Evolutionary conservation across 2,797 vertebrate genomes (phyloP).

Genomic region (Atherinosoma microstoma): DNA sequence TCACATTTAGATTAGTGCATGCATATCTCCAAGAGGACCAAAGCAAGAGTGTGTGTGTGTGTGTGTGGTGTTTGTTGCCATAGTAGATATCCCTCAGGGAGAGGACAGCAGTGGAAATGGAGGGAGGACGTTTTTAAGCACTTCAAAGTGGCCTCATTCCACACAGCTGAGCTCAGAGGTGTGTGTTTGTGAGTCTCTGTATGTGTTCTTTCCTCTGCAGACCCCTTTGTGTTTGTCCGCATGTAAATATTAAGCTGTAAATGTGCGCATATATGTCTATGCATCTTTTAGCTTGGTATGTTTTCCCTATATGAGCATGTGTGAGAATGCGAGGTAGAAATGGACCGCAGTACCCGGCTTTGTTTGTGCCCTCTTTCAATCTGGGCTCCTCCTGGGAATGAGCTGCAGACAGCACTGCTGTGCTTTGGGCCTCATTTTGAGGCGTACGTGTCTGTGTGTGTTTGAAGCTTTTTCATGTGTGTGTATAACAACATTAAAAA

Average conservation of each 20-base stretch:
- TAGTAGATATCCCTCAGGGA: slow-evolving; percentile 70
- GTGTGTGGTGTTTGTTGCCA: slow-evolving; percentile 60
- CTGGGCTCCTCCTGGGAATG: slow-evolving; percentile 43
- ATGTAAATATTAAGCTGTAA: slow-evolving; percentile 7
- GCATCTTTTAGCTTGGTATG: not conserved
- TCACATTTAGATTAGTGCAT: slow-evolving; percentile 29
- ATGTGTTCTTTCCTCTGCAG: slow-evolving; percentile 11
- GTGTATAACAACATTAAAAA: too few relatives aligned
- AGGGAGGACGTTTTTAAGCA: slow-evolving; percentile 69
- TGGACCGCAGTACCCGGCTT: slow-evolving; percentile 60
- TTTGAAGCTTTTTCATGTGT: not conserved
- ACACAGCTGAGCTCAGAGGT: slow-evolving; percentile 76
- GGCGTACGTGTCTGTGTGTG: not conserved
- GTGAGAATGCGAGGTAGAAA: slow-evolving; percentile 20
- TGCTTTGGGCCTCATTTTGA: slow-evolving; percentile 47
- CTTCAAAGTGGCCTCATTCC: slow-evolving; percentile 79
- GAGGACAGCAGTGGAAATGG: slow-evolving; percentile 50
- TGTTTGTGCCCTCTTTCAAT: slow-evolving; percentile 52
- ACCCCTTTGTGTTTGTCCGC: slow-evolving; percentile 10
- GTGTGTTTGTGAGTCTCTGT: slow-evolving; percentile 32
- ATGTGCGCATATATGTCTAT: not conserved
- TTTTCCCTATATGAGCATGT: not conserved
- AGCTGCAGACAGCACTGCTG: slow-evolving; percentile 46
- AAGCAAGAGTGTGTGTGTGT: not conserved
- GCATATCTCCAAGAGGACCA: slow-evolving; percentile 12